Conservation (phyloP, 2,888 invertebrate genomes). For the Dexiosoma caninum region DNA sequence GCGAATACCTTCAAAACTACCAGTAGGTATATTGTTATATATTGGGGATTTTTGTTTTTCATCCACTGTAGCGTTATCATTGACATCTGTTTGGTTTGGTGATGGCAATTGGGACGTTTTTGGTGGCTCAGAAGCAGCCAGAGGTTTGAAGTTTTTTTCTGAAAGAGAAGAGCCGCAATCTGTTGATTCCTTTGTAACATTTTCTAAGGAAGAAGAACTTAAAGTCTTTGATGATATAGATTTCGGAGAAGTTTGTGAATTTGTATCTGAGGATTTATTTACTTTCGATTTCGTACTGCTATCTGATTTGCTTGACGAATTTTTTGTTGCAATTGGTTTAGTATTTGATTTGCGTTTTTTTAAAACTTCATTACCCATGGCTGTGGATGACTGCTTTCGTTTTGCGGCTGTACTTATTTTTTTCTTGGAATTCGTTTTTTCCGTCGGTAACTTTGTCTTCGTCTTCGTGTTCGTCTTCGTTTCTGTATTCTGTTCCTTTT, state of each 20-base stretch:
- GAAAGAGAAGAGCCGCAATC: neutral
- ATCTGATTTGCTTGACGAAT: neutral
- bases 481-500: neutral
- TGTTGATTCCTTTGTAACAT: neutral
- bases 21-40: constrained; percentile 67
- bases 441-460: neutral
- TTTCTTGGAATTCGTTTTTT: neutral
- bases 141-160: neutral
- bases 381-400: neutral
- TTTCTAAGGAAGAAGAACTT: neutral
- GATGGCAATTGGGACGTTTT: neutral
- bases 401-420: neutral
- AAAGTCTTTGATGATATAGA: neutral
- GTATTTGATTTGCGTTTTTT: constrained; percentile 10
- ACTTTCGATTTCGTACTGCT: neutral
- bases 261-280: neutral
- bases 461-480: too few species aligned
- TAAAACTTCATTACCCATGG: neutral
- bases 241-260: neutral
- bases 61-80: constrained; percentile 7
- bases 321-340: neutral
- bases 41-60: constrained; percentile 27
- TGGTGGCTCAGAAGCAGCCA: neutral
- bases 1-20: constrained; percentile 68
- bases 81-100: neutral